Conservation (phyloP, 2,113 vertebrate genomes). For the Oxyruncus cristatus region DNA sequence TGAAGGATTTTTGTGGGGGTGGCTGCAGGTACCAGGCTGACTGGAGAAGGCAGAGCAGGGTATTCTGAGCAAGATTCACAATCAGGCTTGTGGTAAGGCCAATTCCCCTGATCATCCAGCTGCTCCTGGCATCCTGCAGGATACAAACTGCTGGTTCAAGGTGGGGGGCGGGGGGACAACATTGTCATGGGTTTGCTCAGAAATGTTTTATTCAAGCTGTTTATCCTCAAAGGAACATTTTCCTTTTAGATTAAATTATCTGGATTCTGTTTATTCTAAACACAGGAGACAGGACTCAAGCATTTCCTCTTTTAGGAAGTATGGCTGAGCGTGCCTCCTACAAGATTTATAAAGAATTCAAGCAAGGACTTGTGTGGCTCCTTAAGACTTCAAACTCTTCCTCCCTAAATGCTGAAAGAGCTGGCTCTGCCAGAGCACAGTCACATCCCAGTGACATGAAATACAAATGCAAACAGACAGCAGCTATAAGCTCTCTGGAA, state of each 20-base stretch:
- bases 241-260: conserved; percentile 59
- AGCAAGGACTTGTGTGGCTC: neutral
- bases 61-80: neutral
- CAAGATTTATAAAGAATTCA: conserved; percentile 35
- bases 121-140: conserved; percentile 4
- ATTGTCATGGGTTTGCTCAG: neutral
- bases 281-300: conserved; percentile 29
- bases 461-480: neutral
- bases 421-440: neutral
- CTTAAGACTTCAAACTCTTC: neutral
- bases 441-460: neutral
- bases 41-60: neutral
- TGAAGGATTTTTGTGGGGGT: neutral
- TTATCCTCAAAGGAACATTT: conserved; percentile 53
- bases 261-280: conserved; percentile 63
- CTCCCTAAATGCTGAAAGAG: neutral
- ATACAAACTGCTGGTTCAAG: neutral
- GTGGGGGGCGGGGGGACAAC: neutral
- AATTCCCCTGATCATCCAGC: neutral
- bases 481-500: neutral
- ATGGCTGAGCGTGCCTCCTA: conserved; percentile 1
- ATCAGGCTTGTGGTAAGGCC: neutral
- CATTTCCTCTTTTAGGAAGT: conserved; percentile 45
- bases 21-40: neutral
- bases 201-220: conserved; percentile 64